These are phyloP conservation scores for Drosophila equinoxialis DNA, from an alignment of 1,140 invertebrate species.

Conservation along the genomic window DNA sequence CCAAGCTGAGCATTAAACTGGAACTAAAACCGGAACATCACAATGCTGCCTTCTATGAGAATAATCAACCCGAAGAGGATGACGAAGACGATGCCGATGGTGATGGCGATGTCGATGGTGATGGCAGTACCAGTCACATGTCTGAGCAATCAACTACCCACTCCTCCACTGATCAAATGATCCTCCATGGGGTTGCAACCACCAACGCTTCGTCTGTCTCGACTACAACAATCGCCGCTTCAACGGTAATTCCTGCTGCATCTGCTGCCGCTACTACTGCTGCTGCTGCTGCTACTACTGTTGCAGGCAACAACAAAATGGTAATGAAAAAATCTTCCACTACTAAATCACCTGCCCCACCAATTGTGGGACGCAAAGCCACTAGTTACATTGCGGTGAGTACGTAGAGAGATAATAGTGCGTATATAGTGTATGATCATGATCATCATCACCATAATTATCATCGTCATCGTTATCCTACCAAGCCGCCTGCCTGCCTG, in stretches of 20 bases:
- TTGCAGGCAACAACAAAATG: slow-evolving; percentile 52
- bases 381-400: slow-evolving; percentile 86
- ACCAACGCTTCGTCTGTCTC: background rate
- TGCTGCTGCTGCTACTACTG: slow-evolving; percentile 7
- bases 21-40: slow-evolving; percentile 80
- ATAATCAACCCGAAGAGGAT: slow-evolving; percentile 62
- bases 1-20: slow-evolving; percentile 77
- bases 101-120: slow-evolving; percentile 47
- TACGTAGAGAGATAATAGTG: slow-evolving; percentile 77
- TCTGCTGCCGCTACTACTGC: slow-evolving; percentile 24
- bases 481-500: slow-evolving; percentile 39
- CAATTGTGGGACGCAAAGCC: slow-evolving; percentile 85
- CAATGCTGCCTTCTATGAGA: slow-evolving; percentile 78
- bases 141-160: slow-evolving; percentile 73
- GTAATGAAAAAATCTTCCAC: slow-evolving; percentile 79
- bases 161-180: slow-evolving; percentile 52
- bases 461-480: slow-evolving; percentile 20
- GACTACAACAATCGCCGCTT: slow-evolving; percentile 21
- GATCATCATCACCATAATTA: slow-evolving; percentile 34
- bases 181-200: slow-evolving; percentile 20
- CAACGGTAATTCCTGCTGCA: slow-evolving; percentile 47
- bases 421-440: slow-evolving; percentile 43
- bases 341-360: slow-evolving; percentile 83
- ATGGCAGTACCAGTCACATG: slow-evolving; percentile 65
- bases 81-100: slow-evolving; percentile 49